Conservation (phyloP, 2,888 invertebrate species). For the Nephrocerus scutellatus region DNA sequence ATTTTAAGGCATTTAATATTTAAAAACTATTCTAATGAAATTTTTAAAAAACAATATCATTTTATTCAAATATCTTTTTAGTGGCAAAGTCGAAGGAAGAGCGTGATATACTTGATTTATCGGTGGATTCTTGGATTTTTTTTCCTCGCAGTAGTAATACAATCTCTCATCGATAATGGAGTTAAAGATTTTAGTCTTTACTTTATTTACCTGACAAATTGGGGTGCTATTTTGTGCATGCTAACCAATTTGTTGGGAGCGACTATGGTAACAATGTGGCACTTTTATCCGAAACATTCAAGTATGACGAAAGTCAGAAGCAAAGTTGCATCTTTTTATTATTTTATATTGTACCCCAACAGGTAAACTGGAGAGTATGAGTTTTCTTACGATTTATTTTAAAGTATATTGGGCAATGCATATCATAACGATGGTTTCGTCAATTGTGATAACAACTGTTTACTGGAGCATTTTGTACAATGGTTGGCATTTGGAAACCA, state of each 20-base stretch:
- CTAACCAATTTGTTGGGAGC: conserved; percentile 41
- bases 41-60: no score
- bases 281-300: conserved; percentile 43
- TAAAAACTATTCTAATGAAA: no score
- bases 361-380: conserved; percentile 40
- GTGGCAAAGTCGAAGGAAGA: conserved; percentile 47
- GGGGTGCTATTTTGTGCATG: conserved; percentile 45
- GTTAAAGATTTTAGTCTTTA: conserved; percentile 36
- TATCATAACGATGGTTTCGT: conserved; percentile 57
- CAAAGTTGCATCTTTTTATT: not conserved
- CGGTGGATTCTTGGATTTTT: conserved; percentile 44
- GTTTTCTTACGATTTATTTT: conserved; percentile 43
- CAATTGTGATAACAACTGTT: conserved; percentile 65
- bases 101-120: conserved; percentile 39
- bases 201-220: conserved; percentile 46
- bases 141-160: conserved; percentile 38
- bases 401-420: conserved; percentile 64
- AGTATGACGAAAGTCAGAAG: conserved; percentile 28
- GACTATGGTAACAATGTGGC: conserved; percentile 41
- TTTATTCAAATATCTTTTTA: conserved; percentile 30
- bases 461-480: conserved; percentile 58
- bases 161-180: conserved; percentile 34
- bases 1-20: no score
- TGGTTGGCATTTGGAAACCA: conserved; percentile 25
- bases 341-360: conserved; percentile 11